Evolutionary conservation across 2,113 vertebrate genomes (phyloP).

Genomic region (Hyla sarda): DNA sequence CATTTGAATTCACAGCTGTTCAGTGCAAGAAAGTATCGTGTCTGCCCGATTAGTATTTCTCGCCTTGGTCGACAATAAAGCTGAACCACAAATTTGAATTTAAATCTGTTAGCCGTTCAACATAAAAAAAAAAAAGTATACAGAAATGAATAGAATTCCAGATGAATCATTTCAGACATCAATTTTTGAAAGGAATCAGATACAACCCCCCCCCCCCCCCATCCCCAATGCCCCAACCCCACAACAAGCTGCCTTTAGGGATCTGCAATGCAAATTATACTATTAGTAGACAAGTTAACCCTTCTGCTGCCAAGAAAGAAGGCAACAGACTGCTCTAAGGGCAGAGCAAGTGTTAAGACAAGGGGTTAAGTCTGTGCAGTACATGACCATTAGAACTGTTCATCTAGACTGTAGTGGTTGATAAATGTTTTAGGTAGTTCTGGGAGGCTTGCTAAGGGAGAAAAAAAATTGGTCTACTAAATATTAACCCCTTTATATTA

Average conservation of each 20-base stretch:
- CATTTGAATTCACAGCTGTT: constrained; percentile 21
- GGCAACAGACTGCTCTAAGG: not conserved
- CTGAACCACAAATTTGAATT: constrained; percentile 61
- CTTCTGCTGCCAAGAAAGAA: not conserved
- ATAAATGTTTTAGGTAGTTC: not conserved
- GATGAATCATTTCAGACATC: constrained; percentile 76
- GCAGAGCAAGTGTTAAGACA: not conserved
- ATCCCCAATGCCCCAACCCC: constrained; percentile 45
- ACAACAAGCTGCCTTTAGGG: constrained; percentile 70
- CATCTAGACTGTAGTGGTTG: not conserved
- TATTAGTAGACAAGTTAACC: constrained; percentile 72
- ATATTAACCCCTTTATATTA: not conserved
- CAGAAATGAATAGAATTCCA: constrained; percentile 66
- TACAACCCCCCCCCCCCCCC: constrained; percentile 60
- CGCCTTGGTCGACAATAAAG: not conserved
- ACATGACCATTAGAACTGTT: not conserved
- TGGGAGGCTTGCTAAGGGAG: not conserved
- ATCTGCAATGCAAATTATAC: constrained; percentile 78
- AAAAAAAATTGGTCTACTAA: not conserved
- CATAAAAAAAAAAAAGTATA: constrained; percentile 65
- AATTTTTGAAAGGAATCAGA: constrained; percentile 74
- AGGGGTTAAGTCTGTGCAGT: not conserved
- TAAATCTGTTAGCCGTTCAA: constrained; percentile 70
- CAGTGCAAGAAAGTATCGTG: not conserved
- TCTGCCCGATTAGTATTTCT: not conserved